Conservation (phyloP, 2,888 invertebrate genomes). For the Parthenolecanium corni region DNA sequence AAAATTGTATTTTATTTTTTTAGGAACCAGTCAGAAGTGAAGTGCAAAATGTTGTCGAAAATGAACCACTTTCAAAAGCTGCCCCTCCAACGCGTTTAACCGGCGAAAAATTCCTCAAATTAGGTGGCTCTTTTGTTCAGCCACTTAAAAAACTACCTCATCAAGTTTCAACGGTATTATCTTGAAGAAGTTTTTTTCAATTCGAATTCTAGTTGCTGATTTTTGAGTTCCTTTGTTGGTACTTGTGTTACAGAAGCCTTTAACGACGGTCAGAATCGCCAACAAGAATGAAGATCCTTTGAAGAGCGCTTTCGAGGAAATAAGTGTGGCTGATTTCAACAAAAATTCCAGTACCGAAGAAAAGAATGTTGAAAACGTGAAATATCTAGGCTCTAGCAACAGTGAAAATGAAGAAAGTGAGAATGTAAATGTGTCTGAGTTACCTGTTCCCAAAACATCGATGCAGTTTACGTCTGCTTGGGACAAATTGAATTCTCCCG, state of each 20-base stretch:
- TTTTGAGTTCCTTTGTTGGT: neutral
- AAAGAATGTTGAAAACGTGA: neutral
- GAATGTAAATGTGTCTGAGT: neutral
- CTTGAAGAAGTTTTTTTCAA: neutral
- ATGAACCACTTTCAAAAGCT: neutral
- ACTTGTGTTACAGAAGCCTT: constrained; percentile 11
- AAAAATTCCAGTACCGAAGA: too few species aligned
- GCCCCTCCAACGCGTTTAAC: neutral
- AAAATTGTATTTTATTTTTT: too few species aligned
- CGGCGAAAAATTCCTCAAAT: constrained; percentile 13
- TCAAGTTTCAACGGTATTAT: constrained; percentile 49
- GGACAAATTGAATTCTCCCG: constrained; percentile 3
- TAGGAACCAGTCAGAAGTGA: neutral
- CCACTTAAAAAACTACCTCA: constrained; percentile 47
- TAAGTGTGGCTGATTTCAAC: neutral
- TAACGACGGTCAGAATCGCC: neutral
- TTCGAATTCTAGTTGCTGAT: too few species aligned
- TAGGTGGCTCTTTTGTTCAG: constrained; percentile 4
- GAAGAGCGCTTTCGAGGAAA: constrained; percentile 1
- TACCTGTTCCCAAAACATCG: constrained; percentile 19
- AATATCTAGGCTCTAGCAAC: neutral
- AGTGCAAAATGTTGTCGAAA: neutral
- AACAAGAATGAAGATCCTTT: constrained; percentile 1
- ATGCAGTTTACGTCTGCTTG: constrained; percentile 9
- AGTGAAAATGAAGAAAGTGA: neutral